Evolutionary conservation across 2,888 invertebrate genomes (phyloP), one percentile per base, ranked within the genome.

Genomic region (Drosophila lutescens): DNA sequence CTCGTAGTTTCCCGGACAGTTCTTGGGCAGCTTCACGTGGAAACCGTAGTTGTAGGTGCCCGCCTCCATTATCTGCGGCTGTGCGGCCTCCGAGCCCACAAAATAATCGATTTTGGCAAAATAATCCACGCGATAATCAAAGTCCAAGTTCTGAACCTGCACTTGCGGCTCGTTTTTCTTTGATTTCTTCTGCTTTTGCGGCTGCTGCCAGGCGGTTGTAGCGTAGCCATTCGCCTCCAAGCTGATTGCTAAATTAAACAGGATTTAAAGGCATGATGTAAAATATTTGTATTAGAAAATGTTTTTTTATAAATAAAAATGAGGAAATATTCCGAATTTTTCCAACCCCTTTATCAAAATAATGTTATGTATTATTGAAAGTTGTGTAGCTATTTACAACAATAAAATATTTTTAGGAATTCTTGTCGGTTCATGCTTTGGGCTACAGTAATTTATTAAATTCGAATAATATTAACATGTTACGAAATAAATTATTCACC

Each of bases 191-290:
- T 60, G 47, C 15, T 76, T 78, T 47, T 59, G 66, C 0, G 80
- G 67, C 47, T 81, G 78, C n/a, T 80, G 60, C 91, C 91, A 91
- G 60, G 87, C 78, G 6, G 80, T 80, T 23, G 61, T 61, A 0
- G 91, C 91, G 72, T 69, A 91, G 0, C 91, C 91, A 47, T 83
- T 79, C 15, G 91, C 78, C 55, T 90, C 82, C 30, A 90, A 49
- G 2, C 78, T 78, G 43, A 91, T 72, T 9, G 86, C 91, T 91
- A 20, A 59, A 30, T 30, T 10, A 38, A 41, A 2, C 0, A 38
- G 38, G n/a, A 15, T 8, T 15, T 30, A 30, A 26, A 26, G 26
- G 6, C 1, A 26, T 26, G 26, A 7, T 6, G 5, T 26, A 26
- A 26, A 30, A 26, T 26, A 26, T 26, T 26, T 26, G 26, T 26